These are phyloP conservation scores for Nematolebias whitei DNA, from an alignment of 2,113 vertebrate genomes.

Conservation along the genomic window DNA sequence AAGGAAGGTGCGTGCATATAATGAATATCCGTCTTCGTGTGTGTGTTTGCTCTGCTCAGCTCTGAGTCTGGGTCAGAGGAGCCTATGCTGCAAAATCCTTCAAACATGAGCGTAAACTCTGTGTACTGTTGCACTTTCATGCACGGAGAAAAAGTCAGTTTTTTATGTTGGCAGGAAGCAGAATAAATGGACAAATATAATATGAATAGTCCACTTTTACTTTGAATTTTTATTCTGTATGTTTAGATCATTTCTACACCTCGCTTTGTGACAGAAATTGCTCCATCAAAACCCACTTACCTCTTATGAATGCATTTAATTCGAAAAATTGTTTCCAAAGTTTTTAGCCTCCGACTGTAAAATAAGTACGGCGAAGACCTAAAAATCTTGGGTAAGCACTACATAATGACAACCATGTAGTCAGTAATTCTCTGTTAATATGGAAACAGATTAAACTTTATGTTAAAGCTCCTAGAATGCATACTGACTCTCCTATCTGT, in stretches of 20 bases:
- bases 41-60: conserved; percentile 14
- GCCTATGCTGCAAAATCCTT: conserved; percentile 20
- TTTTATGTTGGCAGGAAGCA: not conserved
- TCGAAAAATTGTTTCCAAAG: not conserved
- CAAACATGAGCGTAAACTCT: conserved; percentile 24
- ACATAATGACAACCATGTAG: too few relatives aligned
- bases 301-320: not conserved
- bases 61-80: conserved; percentile 36
- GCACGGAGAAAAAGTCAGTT: not conserved
- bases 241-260: not conserved
- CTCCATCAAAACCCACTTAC: not conserved
- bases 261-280: too few relatives aligned
- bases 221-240: not conserved
- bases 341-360: too few relatives aligned
- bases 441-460: too few relatives aligned
- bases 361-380: too few relatives aligned
- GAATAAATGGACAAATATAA: not conserved
- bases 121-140: conserved; percentile 1
- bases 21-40: conserved; percentile 1
- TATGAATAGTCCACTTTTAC: not conserved
- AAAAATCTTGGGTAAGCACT: too few relatives aligned
- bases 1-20: conserved; percentile 31
- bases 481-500: too few relatives aligned
- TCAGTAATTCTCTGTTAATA: too few relatives aligned
- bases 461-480: too few relatives aligned